Percentiles rank a stretch among this genome's conserved stretches.
phyloP scores from a whole-genome alignment of 2,888 invertebrate genomes.

The Eupithecia vulgata region DNA sequence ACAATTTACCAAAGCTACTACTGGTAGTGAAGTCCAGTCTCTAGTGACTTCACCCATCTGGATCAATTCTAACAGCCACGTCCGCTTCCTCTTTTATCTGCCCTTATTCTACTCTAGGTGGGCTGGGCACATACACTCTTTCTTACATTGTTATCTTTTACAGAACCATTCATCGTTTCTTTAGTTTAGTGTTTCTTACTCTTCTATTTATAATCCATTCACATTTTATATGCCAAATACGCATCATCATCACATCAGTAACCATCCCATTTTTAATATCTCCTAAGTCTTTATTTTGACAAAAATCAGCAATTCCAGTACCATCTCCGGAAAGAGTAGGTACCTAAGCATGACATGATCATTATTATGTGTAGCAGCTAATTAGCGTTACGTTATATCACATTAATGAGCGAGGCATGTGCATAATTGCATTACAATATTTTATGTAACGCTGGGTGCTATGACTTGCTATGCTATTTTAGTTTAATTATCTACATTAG shows the following conservation, averaged over 20 bases:
- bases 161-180: too few relatives aligned
- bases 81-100: background rate
- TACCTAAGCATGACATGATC: slow-evolving; percentile 21
- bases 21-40: background rate
- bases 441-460: slow-evolving; percentile 20
- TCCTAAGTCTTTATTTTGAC: background rate
- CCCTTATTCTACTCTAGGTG: background rate
- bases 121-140: background rate
- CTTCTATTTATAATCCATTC: background rate
- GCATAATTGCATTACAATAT: slow-evolving; percentile 29
- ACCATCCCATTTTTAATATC: background rate
- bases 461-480: slow-evolving; percentile 10
- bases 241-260: too few relatives aligned
- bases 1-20: background rate
- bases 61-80: background rate
- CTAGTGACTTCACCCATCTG: background rate
- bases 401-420: slow-evolving; percentile 23
- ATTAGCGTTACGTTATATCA: slow-evolving; percentile 26
- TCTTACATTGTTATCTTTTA: too few relatives aligned
- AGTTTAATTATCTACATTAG: slow-evolving; percentile 1
- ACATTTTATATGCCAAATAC: too few relatives aligned
- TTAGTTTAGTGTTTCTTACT: background rate
- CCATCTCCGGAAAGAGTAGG: slow-evolving; percentile 1
- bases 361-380: slow-evolving; percentile 19
- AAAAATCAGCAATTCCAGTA: background rate